These are phyloP conservation scores for Sebastes elongatus DNA, from an alignment of 2,797 vertebrate genomes.

Conservation along the genomic window DNA sequence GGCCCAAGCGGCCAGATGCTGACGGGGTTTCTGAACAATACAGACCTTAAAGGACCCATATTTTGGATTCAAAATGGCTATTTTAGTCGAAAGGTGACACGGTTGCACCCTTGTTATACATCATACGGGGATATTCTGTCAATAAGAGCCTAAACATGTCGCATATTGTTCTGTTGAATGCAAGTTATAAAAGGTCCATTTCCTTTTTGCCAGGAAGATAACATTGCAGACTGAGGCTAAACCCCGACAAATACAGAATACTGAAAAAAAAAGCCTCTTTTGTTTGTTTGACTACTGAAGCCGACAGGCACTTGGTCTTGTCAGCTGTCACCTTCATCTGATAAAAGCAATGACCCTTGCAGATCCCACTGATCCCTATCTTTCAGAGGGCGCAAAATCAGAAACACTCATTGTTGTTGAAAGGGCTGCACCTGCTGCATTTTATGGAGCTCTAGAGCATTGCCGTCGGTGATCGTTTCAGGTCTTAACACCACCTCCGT, in stretches of 20 bases:
- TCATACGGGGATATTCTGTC: background rate
- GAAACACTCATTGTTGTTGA: slow-evolving; percentile 57
- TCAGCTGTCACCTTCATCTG: slow-evolving; percentile 74
- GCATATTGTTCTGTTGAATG: background rate
- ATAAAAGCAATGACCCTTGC: slow-evolving; percentile 77
- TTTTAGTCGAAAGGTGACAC: background rate
- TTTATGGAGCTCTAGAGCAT: slow-evolving; percentile 31
- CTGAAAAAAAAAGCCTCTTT: slow-evolving; percentile 33
- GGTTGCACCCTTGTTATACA: background rate
- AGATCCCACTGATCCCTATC: slow-evolving; percentile 67
- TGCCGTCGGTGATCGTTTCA: slow-evolving; percentile 49
- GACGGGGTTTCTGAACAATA: background rate
- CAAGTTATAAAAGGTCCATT: background rate
- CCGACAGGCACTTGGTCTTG: slow-evolving; percentile 59
- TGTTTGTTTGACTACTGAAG: slow-evolving; percentile 63
- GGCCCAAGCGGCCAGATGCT: too few relatives aligned
- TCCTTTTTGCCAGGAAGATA: slow-evolving; percentile 6
- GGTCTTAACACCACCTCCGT: slow-evolving; percentile 45
- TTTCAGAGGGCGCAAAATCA: slow-evolving; percentile 56
- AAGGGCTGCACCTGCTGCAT: slow-evolving; percentile 52
- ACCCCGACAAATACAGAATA: slow-evolving; percentile 45
- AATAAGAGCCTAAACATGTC: background rate
- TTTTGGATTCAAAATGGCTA: background rate
- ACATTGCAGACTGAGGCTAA: slow-evolving; percentile 13
- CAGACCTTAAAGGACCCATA: background rate